Evolutionary conservation across 2,888 invertebrate species (phyloP).

Genomic region (Antitype chi): DNA sequence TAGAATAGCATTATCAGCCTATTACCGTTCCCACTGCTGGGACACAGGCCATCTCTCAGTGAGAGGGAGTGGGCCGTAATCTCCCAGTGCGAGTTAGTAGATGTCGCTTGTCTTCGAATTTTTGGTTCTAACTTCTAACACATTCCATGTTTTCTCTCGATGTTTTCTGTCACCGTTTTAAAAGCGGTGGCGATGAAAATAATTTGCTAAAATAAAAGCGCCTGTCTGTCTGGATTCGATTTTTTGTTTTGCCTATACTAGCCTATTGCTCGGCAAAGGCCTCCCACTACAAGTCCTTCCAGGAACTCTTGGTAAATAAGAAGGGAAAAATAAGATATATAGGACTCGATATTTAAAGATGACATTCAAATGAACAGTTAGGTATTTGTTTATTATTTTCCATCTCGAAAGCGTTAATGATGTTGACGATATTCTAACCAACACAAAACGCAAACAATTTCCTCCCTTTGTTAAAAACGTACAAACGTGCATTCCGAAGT

Average conservation of each 20-base stretch:
- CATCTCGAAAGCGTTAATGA: conserved; percentile 27
- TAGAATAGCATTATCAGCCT: background rate
- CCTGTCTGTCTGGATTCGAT: too few species aligned
- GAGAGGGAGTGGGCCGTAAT: background rate
- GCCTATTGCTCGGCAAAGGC: too few species aligned
- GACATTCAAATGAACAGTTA: background rate
- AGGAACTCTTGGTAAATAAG: background rate
- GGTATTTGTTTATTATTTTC: conserved; percentile 23
- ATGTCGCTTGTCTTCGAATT: background rate
- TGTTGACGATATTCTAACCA: conserved; percentile 40
- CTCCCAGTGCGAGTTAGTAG: background rate
- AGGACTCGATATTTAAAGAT: background rate
- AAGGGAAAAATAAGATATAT: background rate
- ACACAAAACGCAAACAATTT: conserved; percentile 31
- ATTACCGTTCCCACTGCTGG: background rate
- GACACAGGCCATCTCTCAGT: background rate
- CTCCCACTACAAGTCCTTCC: too few species aligned
- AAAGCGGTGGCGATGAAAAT: too few species aligned
- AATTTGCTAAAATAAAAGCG: too few species aligned
- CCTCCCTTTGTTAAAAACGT: conserved; percentile 55
- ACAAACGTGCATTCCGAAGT: conserved; percentile 37
- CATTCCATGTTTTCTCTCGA: background rate
- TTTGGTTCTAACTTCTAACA: background rate
- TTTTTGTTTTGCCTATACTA: too few species aligned
- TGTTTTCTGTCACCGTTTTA: background rate